Evolutionary conservation across 2,888 invertebrate species (phyloP), one percentile per base, ranked within the genome.

Genomic region (Agriopis marginaria): DNA sequence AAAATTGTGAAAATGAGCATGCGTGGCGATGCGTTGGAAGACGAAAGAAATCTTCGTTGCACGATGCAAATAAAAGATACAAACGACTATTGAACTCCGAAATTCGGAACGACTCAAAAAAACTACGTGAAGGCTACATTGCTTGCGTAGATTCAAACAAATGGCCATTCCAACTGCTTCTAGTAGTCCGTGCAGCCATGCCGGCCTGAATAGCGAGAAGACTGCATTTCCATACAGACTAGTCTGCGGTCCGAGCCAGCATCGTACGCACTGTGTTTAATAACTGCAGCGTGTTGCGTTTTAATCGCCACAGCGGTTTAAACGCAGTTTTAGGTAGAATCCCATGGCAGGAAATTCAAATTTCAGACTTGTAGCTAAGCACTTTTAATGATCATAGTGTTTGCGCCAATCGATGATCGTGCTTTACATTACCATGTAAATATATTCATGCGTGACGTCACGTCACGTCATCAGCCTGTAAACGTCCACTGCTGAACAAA

Each of bases 211-310:
- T 67, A 59, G 67, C 58, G 67, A 62, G 51, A 54, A 68, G 32
- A 65, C 64, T 77, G 76, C 77, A 83, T 79, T 78, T 77, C 77
- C 82, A 80, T 82, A 77, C 78, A 77, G 75, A 79, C 79, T 77
- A 75, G 60, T 51, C 70, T 78, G 66, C 70, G 77, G 77, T 77
- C 76, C 76, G 61, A 68, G 71, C 63, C 63, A 54, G 53, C 51
- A 23, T 8, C 11, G 11, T 68, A 75, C 76, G 69, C 77, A 80
- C 80, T 75, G 11, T 7, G 42, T 10, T 49, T 10, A 32, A 40
- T 51, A 63, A 68, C 54, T 39, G 75, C 17, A 10, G 65, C 70
- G 71, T 51, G 23, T 32, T 32, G 5, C 3, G 32, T 32, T 32
- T 32, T 32, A 32, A 3, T 32, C 32, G 32, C 32, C 5, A 5